Conservation (phyloP, 2,113 vertebrate species). For the Myotis lucifugus region DNA sequence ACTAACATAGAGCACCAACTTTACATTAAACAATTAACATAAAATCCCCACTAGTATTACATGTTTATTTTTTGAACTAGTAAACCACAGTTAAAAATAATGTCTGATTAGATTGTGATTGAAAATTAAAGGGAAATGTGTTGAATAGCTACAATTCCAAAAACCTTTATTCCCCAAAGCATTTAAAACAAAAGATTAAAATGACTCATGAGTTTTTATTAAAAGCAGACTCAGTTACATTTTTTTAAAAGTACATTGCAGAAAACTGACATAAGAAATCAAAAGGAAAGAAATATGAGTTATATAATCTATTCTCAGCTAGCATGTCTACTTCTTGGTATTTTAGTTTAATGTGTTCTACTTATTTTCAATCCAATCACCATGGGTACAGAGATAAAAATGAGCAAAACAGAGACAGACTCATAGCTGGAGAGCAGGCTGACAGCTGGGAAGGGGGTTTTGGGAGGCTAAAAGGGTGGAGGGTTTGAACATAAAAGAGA, state of each 20-base stretch:
- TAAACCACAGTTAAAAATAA: slow-evolving; percentile 7
- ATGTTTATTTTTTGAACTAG: background rate
- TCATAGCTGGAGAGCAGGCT: background rate
- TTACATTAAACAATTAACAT: background rate
- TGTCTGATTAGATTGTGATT: background rate
- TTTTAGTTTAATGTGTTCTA: background rate
- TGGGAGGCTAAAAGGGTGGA: too few relatives aligned
- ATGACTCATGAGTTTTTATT: background rate
- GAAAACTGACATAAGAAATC: slow-evolving; percentile 48
- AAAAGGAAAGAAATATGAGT: slow-evolving; percentile 25
- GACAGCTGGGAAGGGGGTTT: background rate
- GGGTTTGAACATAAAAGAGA: background rate
- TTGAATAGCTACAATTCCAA: slow-evolving; percentile 40
- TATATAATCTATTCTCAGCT: slow-evolving; percentile 10
- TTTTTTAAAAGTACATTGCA: slow-evolving; percentile 28
- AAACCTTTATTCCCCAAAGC: background rate
- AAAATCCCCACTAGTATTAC: background rate
- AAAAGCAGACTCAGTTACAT: background rate
- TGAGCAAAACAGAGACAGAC: background rate
- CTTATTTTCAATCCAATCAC: slow-evolving; percentile 20
- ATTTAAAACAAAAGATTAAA: slow-evolving; percentile 40
- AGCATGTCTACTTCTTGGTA: background rate
- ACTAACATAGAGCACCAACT: background rate
- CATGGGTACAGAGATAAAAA: slow-evolving; percentile 15
- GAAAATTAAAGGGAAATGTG: background rate